These are phyloP conservation scores for Drosophila novamexicana DNA, from an alignment of 1,140 invertebrate genomes.

Conservation along the genomic window DNA sequence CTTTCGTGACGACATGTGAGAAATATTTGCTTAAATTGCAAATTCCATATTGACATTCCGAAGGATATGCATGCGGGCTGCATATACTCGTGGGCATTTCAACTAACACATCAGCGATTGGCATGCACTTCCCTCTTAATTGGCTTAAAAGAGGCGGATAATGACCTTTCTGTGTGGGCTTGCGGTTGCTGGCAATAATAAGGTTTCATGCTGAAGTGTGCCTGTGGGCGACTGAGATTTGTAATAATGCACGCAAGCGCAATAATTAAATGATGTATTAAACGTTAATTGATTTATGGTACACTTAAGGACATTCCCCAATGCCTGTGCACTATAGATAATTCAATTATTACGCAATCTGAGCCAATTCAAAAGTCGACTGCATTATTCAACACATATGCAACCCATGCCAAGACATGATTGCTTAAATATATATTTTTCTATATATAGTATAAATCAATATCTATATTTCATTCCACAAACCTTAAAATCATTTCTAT, in stretches of 20 bases:
- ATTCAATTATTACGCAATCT: constrained; percentile 4
- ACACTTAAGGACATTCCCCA: background rate
- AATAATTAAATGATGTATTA: constrained; percentile 11
- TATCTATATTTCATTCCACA: no score
- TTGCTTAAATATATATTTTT: no score
- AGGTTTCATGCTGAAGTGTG: constrained; percentile 44
- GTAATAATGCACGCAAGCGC: constrained; percentile 19
- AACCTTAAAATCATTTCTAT: no score
- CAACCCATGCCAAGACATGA: no score
- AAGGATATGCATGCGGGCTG: background rate
- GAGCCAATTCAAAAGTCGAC: background rate
- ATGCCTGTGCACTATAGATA: constrained; percentile 2
- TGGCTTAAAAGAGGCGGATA: constrained; percentile 18
- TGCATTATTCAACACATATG: background rate
- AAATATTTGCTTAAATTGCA: constrained; percentile 38
- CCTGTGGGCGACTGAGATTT: constrained; percentile 45
- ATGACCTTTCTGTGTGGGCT: background rate
- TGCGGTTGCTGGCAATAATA: background rate
- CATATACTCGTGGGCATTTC: background rate
- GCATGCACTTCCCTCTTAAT: background rate
- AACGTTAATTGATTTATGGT: constrained; percentile 45
- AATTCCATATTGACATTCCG: constrained; percentile 26
- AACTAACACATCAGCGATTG: background rate
- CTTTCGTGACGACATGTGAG: constrained; percentile 40
- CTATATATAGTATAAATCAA: no score